Conservation (phyloP, 1,140 invertebrate genomes). For the Drosophila micromelanica region DNA sequence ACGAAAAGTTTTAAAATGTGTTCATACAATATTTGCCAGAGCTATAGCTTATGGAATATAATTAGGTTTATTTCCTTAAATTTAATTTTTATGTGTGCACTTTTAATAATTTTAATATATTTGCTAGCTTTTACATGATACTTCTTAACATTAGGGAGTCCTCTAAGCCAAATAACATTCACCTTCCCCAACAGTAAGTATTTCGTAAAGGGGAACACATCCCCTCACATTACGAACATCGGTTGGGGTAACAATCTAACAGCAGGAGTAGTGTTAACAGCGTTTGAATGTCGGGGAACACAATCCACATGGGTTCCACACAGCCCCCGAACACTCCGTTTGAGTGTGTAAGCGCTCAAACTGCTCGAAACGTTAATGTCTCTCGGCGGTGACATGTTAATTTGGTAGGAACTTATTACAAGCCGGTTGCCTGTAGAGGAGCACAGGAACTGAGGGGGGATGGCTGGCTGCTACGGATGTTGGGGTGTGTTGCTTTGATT, state of each 20-base stretch:
- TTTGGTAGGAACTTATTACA: slow-evolving; percentile 75
- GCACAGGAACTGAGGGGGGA: slow-evolving; percentile 1
- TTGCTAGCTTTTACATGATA: too few species aligned
- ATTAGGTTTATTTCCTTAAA: too few species aligned
- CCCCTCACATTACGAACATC: not conserved
- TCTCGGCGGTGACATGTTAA: slow-evolving; percentile 79
- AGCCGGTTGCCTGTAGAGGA: slow-evolving; percentile 35
- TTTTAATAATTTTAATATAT: not conserved
- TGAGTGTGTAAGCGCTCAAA: slow-evolving; percentile 3
- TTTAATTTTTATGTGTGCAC: too few species aligned
- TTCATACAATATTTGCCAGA: too few species aligned
- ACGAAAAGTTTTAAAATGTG: too few species aligned
- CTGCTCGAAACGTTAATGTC: slow-evolving; percentile 60
- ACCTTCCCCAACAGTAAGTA: not conserved
- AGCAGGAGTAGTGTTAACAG: slow-evolving; percentile 16
- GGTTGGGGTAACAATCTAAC: not conserved
- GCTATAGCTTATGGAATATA: too few species aligned
- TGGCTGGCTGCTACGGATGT: not conserved
- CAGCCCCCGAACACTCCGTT: not conserved
- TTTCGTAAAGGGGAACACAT: not conserved
- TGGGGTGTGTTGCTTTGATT: slow-evolving; percentile 60
- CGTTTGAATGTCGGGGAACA: not conserved
- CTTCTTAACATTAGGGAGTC: not conserved
- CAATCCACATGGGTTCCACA: slow-evolving; percentile 33
- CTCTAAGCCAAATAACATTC: slow-evolving; percentile 10